Base-by-base conservation (phyloP, 2,888 invertebrate species). In the Catocala nupta region DNA sequence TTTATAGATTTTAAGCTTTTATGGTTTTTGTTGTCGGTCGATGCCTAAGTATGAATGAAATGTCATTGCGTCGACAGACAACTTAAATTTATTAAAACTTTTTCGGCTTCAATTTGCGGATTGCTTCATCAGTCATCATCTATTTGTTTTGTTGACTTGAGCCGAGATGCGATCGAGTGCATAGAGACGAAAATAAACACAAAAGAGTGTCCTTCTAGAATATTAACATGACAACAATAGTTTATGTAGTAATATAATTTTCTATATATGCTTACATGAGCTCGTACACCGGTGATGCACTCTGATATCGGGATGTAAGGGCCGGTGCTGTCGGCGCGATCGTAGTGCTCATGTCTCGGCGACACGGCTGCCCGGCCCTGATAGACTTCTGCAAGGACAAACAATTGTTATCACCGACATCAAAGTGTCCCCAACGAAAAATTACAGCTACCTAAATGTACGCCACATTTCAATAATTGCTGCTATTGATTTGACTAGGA, bases 231-330 rank as follows among this genome's bases (percentile, higher is more conserved):
- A 13, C 8, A 13, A 16, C 5, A 52, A 39, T 8, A 52, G 4
- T 50, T 11, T 13, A 12, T 25, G 25, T 25, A 3, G 25, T 25
- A 25, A 25, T 25, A 25, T 25, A 25, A 25, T 25, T 25, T 25
- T 25, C 3, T 25, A 25, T 25, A 25, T 25, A 25, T 25, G 63
- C 59, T 68, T 86, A 92, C 93, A 89, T 94, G 89, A 10, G 91
- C 88, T 43, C 96, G 95, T 54, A 95, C 96, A 55, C 98, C 98
- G 42, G 98, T 98, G 77, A 97, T 97, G 88, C 98, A 98, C 90
- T 98, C 98, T 59, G 98, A 98, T 77, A 98, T 98, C 8, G 98
- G 97, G 90, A 98, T 98, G 87, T 98, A 98, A 0, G 98, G 97
- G 25, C 97, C 97, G 9, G 97, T 88, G 34, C 78, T 73, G 12